Base-by-base conservation (phyloP, 1,140 invertebrate species). In the Nixonia krombeini region DNA sequence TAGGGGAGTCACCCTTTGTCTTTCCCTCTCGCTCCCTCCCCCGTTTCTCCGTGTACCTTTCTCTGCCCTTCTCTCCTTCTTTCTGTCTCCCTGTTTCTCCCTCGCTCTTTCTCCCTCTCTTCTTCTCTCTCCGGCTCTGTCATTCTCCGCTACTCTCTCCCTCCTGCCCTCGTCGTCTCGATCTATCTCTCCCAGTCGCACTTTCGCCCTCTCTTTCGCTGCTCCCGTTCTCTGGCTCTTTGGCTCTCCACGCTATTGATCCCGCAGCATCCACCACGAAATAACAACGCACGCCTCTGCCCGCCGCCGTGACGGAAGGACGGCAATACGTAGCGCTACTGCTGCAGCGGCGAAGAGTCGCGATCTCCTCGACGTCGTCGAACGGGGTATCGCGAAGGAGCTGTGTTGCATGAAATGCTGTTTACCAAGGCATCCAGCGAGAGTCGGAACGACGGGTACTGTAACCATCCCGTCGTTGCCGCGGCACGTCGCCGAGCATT, bases 251-350 rank as follows among this genome's bases (percentile, higher is more conserved):
- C 77, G 81, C 82, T 85, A 84, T 85, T 84, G 83, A 85, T 84
- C 83, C 82, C 82, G 68, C 82, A 85, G 83, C 83, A 84, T 85
- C 83, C 80, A 84, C 82, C 80, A 82, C 81, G 81, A 82, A 83
- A 84, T 83, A 84, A 85, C 83, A 79, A 81, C 81, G 80, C 78
- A 78, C 77, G 74, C 75, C 72, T 72, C 69, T 72, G 68, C 33
- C 37, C 59, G 63, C 33, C 46, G 56, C 17, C 57, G 50, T 49
- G 56, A 23, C 57, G 50, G 50, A 62, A 69, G 64, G 62, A 68
- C 57, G 49, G 45, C 50, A n/a, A n/a, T n/a, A n/a, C n/a, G n/a
- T n/a, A n/a, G 53, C 33, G 25, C 35, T 25, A n/a, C 31, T 56
- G 37, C 59, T 61, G 49, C 61, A 57, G 38, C 65, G 46, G 29